Conservation (phyloP, 2,888 invertebrate species). For the Allolobophora icterica region DNA sequence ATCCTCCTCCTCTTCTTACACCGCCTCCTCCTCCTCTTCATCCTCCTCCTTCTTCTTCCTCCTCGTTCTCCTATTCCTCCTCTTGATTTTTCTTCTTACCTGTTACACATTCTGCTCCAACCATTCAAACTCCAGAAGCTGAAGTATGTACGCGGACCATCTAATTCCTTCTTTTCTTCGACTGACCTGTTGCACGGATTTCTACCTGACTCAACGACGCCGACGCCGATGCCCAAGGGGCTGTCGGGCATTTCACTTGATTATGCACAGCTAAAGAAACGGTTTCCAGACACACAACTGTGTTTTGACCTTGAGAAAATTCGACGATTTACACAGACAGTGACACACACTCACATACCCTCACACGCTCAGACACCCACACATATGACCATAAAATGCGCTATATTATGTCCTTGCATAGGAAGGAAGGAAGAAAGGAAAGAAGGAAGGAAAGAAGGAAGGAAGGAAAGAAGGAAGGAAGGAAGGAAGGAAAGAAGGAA, state of each 20-base stretch:
- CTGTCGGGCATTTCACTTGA: background rate
- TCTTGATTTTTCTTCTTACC: background rate
- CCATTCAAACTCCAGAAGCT: background rate
- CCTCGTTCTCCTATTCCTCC: no score
- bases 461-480: no score
- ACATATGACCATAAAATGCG: no score
- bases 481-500: no score
- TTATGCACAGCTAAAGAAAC: background rate
- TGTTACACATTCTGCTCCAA: background rate
- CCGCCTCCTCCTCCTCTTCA: no score
- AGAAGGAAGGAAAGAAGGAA: no score
- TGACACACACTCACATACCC: background rate
- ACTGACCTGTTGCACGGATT: background rate
- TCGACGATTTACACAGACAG: background rate
- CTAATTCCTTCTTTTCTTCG: background rate
- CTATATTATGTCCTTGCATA: no score
- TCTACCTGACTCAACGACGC: background rate
- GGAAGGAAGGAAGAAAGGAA: no score
- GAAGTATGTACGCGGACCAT: no score
- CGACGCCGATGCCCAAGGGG: background rate
- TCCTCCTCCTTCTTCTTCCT: no score
- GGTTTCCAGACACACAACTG: background rate
- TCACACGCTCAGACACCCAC: no score
- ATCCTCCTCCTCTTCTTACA: no score
- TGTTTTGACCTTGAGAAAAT: background rate